Evolutionary conservation across 2,888 invertebrate genomes (phyloP), one percentile per base, ranked within the genome.

Genomic region (Eupelmus urozonus): DNA sequence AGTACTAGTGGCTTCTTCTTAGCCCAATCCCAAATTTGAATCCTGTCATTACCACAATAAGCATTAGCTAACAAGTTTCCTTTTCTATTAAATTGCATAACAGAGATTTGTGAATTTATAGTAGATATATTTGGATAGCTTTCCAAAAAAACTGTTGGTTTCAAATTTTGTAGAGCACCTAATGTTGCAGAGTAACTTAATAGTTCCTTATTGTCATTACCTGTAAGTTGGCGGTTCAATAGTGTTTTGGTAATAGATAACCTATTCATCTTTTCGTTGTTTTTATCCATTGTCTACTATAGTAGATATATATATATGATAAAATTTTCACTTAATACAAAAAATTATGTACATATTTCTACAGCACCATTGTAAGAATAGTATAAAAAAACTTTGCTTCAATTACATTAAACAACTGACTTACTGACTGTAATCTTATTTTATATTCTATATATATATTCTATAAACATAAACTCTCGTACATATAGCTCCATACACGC

Each of bases 21-120:
- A 20, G 27, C 34, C 67, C 72, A 77, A 42, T 72, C 67, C 66
- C 67, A 77, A 53, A 77, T 66, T 55, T 72, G 77, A 25, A 78
- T 62, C 29, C 49, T 5, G 62, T 78, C 78, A 29, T 78, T 62
- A 2, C 66, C 73, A 67, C 78, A 78, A 23, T 40, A 73, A 1
- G 60, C 67, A 60, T 67, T 73, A 2, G 72, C 78, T 16, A 78
- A 29, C 2, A 78, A 45, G 34, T 78, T 72, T 25, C 73, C 72
- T 70, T 78, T 78, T 55, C 45, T 53, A 40, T 78, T 73, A 25
- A 78, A 78, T n/a, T 73, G 69, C 18, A 78, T 73, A 18, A 73
- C 72, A 9, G 67, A 66, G 4, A 78, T 78, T 34, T 73, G 78
- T 34, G 42, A 67, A 20, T 67, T 78, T 4, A 60, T 20, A 25